Conservation (phyloP, 2,797 vertebrate genomes). For the Hippopotamyrus pictus region DNA sequence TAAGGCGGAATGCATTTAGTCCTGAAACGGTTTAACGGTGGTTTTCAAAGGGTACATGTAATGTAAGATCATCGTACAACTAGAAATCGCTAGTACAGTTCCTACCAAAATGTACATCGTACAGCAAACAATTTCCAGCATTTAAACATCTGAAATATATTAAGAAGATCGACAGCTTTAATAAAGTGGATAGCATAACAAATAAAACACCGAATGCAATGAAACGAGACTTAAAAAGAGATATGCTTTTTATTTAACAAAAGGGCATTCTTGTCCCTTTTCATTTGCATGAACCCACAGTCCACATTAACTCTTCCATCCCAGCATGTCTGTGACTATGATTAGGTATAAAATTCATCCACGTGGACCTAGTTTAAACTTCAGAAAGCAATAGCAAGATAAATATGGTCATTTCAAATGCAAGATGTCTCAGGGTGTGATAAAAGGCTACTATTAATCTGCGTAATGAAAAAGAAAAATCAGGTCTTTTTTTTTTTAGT, state of each 20-base stretch:
- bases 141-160: background rate
- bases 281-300: conserved; percentile 69
- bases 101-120: background rate
- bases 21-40: background rate
- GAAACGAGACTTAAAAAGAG: conserved; percentile 51
- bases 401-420: conserved; percentile 68
- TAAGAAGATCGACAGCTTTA: background rate
- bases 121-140: background rate
- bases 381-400: conserved; percentile 56
- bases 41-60: background rate
- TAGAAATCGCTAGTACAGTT: background rate
- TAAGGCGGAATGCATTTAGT: background rate
- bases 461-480: background rate
- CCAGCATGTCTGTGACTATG: conserved; percentile 57
- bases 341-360: conserved; percentile 56
- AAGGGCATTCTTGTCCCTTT: conserved; percentile 41
- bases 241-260: conserved; percentile 37
- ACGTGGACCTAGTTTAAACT: conserved; percentile 56
- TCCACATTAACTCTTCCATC: conserved; percentile 62
- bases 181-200: background rate
- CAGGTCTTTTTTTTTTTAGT: background rate
- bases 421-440: conserved; percentile 43
- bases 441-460: background rate
- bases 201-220: conserved; percentile 72
- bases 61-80: background rate